Evolutionary conservation across 2,113 vertebrate genomes (phyloP).

Genomic region (Tursiops truncatus): DNA sequence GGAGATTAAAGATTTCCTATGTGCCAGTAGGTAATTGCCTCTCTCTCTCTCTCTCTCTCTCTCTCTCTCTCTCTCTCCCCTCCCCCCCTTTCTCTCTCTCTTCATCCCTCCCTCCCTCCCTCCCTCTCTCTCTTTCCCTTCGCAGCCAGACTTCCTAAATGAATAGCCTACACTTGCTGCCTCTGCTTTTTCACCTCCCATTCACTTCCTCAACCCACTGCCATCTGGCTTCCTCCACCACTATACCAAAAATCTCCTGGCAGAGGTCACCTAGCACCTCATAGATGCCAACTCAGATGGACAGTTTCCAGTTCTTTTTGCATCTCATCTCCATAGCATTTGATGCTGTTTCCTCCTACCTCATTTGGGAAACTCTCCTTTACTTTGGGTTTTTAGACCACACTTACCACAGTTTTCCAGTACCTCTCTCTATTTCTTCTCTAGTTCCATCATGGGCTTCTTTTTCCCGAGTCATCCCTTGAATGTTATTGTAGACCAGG

Average conservation of each 20-base stretch:
- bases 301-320: constrained; percentile 71
- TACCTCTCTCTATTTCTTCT: background rate
- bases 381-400: constrained; percentile 39
- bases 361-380: constrained; percentile 50
- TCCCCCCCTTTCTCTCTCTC: too few species aligned
- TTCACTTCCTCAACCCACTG: constrained; percentile 74
- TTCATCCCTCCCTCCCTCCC: background rate
- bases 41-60: background rate
- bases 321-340: constrained; percentile 69
- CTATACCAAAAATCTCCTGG: constrained; percentile 68
- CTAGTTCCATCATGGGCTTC: background rate
- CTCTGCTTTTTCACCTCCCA: constrained; percentile 67
- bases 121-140: background rate
- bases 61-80: too few species aligned
- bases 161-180: constrained; percentile 64
- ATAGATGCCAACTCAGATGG: constrained; percentile 63
- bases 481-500: background rate
- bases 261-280: constrained; percentile 70
- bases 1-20: constrained; percentile 24
- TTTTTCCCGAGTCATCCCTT: background rate
- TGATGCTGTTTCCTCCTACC: constrained; percentile 58
- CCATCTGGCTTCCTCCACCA: constrained; percentile 72
- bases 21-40: background rate
- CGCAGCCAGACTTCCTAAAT: constrained; percentile 66
- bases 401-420: background rate